Base-by-base conservation (phyloP, 2,113 vertebrate species). In the Pagrus major region DNA sequence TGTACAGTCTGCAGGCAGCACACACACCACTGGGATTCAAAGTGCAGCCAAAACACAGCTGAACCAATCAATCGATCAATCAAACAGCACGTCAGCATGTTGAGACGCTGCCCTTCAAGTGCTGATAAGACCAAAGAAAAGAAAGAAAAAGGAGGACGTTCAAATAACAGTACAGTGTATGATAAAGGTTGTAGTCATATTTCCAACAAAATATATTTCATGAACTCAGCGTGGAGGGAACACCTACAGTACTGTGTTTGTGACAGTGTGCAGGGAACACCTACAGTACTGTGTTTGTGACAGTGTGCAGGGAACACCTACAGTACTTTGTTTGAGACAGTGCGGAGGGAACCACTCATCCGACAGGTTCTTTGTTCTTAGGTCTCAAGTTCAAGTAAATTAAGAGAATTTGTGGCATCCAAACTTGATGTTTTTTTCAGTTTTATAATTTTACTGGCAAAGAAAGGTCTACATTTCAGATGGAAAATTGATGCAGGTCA, bases 1-100 rank as follows among this genome's bases (percentile, higher is more conserved):
- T 12, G 78, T 44, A 42, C 56, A 67, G 51, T 44, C 78, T 9
- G 58, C 71, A 59, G 27, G 71, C 73, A 35, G 49, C 49, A 35
- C 15, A 63, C 49, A 21, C 51, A 20, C 54, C 47, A 18, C 61
- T 25, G 72, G n/a, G 49, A 46, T 29, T 76, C 66, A 71, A 56
- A 71, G 72, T 29, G 27, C 82, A 8, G 6, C 42, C 16, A 68
- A 27, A 44, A 44, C 41, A 41, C 52, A 67, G 59, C 65, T 25
- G 55, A 71, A 55, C 47, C 76, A 69, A 64, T 77, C 61, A 78
- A 66, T 70, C 76, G 64, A 64, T 77, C 61, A 78, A 66, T 70
- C 68, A 63, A 64, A 54, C 39, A 27, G 58, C 49, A 60, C 12
- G n/a, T n/a, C n/a, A n/a, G n/a, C 46, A 42, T 27, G 10, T 29